These are phyloP conservation scores for Merops nubicus DNA, from an alignment of 2,113 vertebrate genomes.

Conservation along the genomic window DNA sequence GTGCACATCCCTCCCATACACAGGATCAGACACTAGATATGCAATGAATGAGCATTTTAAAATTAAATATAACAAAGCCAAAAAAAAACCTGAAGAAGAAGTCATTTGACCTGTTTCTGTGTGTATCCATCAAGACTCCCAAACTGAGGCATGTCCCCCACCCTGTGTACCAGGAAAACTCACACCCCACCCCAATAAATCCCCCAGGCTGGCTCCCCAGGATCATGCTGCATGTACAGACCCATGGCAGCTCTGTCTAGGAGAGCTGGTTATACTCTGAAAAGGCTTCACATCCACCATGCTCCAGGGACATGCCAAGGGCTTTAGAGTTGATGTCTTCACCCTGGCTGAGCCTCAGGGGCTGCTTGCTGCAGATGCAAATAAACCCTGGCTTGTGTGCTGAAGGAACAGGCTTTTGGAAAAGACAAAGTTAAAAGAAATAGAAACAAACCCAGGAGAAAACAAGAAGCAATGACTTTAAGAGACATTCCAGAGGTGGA, in stretches of 20 bases:
- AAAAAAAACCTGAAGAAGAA: background rate
- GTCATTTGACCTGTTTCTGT: background rate
- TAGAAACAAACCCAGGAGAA: background rate
- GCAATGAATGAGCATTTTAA: background rate
- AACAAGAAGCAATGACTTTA: background rate
- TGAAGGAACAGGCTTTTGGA: background rate
- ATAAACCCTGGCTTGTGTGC: background rate
- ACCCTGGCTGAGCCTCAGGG: rapidly evolving
- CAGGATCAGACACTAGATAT: background rate
- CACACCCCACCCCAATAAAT: rapidly evolving
- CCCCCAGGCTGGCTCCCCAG: rapidly evolving
- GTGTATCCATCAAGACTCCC: background rate
- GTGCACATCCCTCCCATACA: rapidly evolving
- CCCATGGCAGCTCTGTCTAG: rapidly evolving
- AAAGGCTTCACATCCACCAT: background rate
- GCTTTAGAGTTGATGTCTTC: background rate
- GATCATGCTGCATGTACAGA: rapidly evolving
- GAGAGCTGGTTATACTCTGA: background rate
- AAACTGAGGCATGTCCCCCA: background rate
- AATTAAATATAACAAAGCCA: background rate
- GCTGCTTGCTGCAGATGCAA: background rate
- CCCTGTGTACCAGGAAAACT: background rate
- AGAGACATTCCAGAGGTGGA: background rate
- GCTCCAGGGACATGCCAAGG: rapidly evolving
- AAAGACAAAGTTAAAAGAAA: background rate